These are phyloP conservation scores for Parambassis ranga DNA, from an alignment of 2,797 vertebrate genomes.

Conservation along the genomic window DNA sequence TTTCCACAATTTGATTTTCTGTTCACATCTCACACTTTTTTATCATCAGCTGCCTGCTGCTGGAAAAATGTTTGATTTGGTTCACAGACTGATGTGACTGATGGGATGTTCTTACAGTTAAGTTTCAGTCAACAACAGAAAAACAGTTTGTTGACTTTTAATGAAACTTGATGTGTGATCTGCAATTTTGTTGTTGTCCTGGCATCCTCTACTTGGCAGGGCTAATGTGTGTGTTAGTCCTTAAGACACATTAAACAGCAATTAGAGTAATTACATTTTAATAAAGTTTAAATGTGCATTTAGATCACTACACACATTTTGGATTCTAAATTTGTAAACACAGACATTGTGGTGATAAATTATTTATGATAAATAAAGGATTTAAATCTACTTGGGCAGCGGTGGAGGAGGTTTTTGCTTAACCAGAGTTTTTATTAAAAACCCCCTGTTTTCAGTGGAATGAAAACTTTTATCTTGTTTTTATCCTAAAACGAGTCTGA, in stretches of 20 bases:
- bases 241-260: neutral
- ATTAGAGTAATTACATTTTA: slow-evolving; percentile 18
- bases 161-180: neutral
- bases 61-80: slow-evolving; percentile 15
- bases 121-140: neutral
- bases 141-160: neutral
- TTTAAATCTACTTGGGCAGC: neutral
- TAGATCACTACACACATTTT: neutral
- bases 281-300: neutral
- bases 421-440: neutral
- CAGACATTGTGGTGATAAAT: neutral
- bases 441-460: neutral
- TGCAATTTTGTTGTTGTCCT: neutral
- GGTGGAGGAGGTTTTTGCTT: neutral
- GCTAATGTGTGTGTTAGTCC: neutral
- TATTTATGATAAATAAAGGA: neutral
- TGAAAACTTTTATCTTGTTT: neutral
- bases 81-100: slow-evolving; percentile 10
- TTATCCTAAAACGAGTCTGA: neutral
- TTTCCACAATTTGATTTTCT: neutral
- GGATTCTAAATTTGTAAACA: neutral
- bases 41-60: neutral
- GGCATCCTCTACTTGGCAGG: neutral
- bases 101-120: neutral
- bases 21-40: slow-evolving; percentile 2